phyloP scores from a whole-genome alignment of 2,888 invertebrate genomes.

The Hypena proboscidalis region DNA sequence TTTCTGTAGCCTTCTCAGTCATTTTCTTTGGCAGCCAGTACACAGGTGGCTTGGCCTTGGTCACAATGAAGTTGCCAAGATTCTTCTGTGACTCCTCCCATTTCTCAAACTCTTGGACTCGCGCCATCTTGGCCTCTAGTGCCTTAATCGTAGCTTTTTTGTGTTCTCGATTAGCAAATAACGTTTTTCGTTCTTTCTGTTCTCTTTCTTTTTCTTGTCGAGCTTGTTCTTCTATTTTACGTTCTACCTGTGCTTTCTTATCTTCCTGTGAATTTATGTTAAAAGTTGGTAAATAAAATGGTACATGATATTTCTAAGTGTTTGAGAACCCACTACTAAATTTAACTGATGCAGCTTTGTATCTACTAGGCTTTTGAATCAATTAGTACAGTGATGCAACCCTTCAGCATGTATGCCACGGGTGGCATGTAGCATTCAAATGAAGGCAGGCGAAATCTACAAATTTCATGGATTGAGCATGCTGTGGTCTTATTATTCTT shows the following conservation, averaged over 20 bases:
- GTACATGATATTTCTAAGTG: too few relatives aligned
- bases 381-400: too few relatives aligned
- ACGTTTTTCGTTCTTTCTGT: constrained; percentile 92
- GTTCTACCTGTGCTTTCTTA: constrained; percentile 92
- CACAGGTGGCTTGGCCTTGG: constrained; percentile 93
- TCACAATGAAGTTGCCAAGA: constrained; percentile 93
- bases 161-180: constrained; percentile 93
- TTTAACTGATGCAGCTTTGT: too few relatives aligned
- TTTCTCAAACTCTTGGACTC: constrained; percentile 94
- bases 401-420: too few relatives aligned
- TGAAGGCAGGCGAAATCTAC: too few relatives aligned
- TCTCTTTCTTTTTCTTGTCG: constrained; percentile 93
- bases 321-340: too few relatives aligned
- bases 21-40: constrained; percentile 95
- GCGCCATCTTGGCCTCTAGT: constrained; percentile 95
- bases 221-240: constrained; percentile 96
- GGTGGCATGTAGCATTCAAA: too few relatives aligned
- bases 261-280: constrained; percentile 64
- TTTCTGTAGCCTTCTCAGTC: constrained; percentile 88
- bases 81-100: constrained; percentile 92
- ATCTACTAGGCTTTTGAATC: too few relatives aligned
- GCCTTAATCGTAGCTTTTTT: constrained; percentile 95
- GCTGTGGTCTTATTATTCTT: too few relatives aligned
- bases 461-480: too few relatives aligned
- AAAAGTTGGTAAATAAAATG: too few relatives aligned